Evolutionary conservation across 1,140 invertebrate species (phyloP), one percentile per base, ranked within the genome.

Genomic region (Stegodyphus dumicola): DNA sequence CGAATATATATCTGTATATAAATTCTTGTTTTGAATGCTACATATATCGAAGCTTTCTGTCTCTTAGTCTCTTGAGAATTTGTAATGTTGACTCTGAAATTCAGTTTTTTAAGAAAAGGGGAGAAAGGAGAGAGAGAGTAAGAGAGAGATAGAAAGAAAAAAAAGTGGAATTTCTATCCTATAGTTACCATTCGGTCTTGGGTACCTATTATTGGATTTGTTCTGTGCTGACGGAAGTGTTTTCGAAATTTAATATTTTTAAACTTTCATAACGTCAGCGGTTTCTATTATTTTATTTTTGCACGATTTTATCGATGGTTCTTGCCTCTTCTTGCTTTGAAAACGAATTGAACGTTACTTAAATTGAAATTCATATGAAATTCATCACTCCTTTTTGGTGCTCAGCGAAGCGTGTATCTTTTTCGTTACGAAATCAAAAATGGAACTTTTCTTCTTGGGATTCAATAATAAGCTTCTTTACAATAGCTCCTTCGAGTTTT

Each of bases 181-280:
- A 73, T 83, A 83, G 80, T 83, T 83, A 83, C 80, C 56, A 73
- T 83, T 73, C 71, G 71, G 69, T 77, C 75, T 77, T 33, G 48
- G 75, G 7, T 64, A 75, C 80, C 73, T 77, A 85, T 77, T 85
- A 85, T 85, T 85, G 74, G 81, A 85, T 85, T 85, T 85, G 75
- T 85, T 85, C 73, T 85, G 52, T 85, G 73, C 73, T 77, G 73
- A 77, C 73, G 75, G n/a, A 85, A 85, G 81, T 85, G 81, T 85
- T 85, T 85, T 85, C 56, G 60, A 85, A 85, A 85, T 85, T 85
- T 85, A 85, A 85, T 85, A 85, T 77, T 85, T 85, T 85, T 85
- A 77, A 85, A 85, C 81, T 85, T 85, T 85, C 81, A 85, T 85
- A 77, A 64, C 81, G 81, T 85, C 81, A 85, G 81, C 81, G 65